Conservation (phyloP, 2,888 invertebrate genomes). For the Dexiosoma caninum region DNA sequence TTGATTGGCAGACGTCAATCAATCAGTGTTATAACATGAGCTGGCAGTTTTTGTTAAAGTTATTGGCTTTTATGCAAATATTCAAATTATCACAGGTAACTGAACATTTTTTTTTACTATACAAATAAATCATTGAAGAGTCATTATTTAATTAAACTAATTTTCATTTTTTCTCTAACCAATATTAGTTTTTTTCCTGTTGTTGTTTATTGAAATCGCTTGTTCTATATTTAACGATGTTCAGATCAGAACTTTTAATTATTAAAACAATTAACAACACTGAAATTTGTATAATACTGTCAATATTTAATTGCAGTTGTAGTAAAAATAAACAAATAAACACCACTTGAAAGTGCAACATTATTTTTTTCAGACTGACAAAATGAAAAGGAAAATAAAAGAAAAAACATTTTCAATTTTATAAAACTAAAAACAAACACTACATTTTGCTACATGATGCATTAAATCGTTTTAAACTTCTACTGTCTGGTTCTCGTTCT, state of each 20-base stretch:
- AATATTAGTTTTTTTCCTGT: no score
- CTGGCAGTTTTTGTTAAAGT: conserved; percentile 65
- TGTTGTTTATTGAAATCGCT: not conserved
- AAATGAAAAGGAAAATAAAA: not conserved
- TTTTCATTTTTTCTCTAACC: no score
- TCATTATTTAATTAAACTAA: no score
- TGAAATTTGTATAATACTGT: not conserved
- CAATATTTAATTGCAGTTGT: not conserved
- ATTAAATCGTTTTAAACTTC: conserved; percentile 56
- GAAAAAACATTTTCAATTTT: not conserved
- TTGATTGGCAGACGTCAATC: conserved; percentile 49
- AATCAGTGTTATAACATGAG: conserved; percentile 58
- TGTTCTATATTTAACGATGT: not conserved
- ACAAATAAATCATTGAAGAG: not conserved
- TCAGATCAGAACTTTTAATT: not conserved
- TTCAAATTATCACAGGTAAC: conserved; percentile 72
- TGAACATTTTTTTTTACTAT: conserved; percentile 3
- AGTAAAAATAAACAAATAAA: not conserved
- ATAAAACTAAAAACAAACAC: not conserved
- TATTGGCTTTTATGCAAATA: conserved; percentile 71
- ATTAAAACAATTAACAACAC: not conserved
- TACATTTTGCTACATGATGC: conserved; percentile 44
- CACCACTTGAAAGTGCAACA: not conserved
- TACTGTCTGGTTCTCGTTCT: conserved; percentile 48
- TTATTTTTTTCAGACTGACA: not conserved